Percentiles rank a stretch among this genome's conserved stretches.
phyloP scores from a whole-genome alignment of 2,888 invertebrate species.

The Calameuta pallipes region DNA sequence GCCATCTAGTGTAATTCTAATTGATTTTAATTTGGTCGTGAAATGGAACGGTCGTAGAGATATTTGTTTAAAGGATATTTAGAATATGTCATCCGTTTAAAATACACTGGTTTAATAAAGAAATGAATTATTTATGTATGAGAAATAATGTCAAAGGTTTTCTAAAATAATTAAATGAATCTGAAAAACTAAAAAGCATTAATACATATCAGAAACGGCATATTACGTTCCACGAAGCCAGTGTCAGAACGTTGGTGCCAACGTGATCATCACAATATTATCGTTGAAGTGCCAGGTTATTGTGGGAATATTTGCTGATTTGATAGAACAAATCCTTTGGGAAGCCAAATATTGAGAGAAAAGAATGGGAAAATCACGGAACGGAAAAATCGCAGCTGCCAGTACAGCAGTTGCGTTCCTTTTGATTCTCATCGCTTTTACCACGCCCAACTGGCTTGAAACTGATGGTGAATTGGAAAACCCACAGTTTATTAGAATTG shows the following conservation, averaged over 20 bases:
- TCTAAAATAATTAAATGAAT: too few relatives aligned
- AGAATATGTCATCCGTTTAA: too few relatives aligned
- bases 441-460: slow-evolving; percentile 95
- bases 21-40: too few relatives aligned
- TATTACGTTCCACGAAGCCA: neutral
- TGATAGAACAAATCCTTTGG: slow-evolving; percentile 24
- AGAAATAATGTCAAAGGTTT: too few relatives aligned
- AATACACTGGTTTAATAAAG: too few relatives aligned
- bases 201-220: neutral
- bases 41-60: too few relatives aligned
- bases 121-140: too few relatives aligned
- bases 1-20: too few relatives aligned
- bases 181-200: too few relatives aligned
- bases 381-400: slow-evolving; percentile 85
- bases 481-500: slow-evolving; percentile 84
- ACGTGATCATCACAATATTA: neutral
- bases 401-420: slow-evolving; percentile 86
- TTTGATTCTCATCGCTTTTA: slow-evolving; percentile 88
- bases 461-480: slow-evolving; percentile 84
- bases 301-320: slow-evolving; percentile 15
- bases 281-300: neutral
- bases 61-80: too few relatives aligned
- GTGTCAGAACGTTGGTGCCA: neutral
- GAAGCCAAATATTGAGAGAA: slow-evolving; percentile 84
- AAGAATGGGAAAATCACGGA: slow-evolving; percentile 75